phyloP scores from a whole-genome alignment of 2,113 vertebrate species.

The Grammomys surdaster region DNA sequence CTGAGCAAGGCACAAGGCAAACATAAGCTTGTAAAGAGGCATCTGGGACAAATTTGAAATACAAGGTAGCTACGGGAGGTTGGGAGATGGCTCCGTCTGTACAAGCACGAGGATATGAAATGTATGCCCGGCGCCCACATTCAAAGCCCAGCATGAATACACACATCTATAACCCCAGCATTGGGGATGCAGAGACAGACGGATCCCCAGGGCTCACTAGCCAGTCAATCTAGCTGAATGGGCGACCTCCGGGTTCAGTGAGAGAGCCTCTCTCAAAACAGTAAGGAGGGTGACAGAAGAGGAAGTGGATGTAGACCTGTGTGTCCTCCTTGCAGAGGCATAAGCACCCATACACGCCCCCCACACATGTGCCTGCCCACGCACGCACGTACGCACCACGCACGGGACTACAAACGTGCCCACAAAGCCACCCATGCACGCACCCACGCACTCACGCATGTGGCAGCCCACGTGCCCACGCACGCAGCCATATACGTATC shows the following conservation, averaged over 20 bases:
- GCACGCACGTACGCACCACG: not conserved
- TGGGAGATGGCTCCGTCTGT: not conserved
- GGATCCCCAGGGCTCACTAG: not conserved
- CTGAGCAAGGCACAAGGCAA: not conserved
- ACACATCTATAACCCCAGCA: not conserved
- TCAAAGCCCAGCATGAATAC: not conserved
- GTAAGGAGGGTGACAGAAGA: not conserved
- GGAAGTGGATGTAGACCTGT: not conserved
- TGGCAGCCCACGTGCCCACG: no score
- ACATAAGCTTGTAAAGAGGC: not conserved
- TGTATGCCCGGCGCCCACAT: not conserved
- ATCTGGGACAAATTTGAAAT: not conserved
- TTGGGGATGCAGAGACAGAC: no score
- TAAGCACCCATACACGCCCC: not conserved
- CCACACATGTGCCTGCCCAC: not conserved
- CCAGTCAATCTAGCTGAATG: not conserved
- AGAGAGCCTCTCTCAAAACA: not conserved
- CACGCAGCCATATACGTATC: no score
- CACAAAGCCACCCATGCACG: not conserved
- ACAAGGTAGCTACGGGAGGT: not conserved
- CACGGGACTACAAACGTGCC: not conserved
- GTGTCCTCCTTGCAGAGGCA: not conserved
- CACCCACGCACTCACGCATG: no score
- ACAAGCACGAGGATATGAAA: not conserved
- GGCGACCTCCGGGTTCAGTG: no score